phyloP scores from a whole-genome alignment of 2,888 invertebrate genomes.

The Sinodicranocentrus sp. region DNA sequence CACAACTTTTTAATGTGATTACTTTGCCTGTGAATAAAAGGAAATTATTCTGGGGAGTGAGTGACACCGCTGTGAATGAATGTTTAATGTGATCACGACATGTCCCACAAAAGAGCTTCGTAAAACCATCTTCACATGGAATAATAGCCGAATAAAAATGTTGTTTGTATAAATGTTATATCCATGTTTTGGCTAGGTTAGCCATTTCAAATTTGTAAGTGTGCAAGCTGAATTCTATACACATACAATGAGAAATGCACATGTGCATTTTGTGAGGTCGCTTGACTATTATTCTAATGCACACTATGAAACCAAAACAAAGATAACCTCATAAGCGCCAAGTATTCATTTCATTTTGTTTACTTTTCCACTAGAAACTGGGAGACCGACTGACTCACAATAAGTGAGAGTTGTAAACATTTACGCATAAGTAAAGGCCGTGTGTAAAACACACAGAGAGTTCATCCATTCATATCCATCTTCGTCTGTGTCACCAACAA shows the following conservation, averaged over 20 bases:
- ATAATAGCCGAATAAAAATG: neutral
- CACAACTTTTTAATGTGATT: slow-evolving; percentile 2
- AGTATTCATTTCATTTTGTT: no score
- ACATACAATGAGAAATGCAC: neutral
- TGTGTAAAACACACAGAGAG: neutral
- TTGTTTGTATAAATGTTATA: neutral
- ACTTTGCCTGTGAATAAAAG: slow-evolving; percentile 15
- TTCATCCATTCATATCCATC: neutral
- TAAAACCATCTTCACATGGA: slow-evolving; percentile 42
- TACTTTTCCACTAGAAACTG: no score
- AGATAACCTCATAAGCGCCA: no score
- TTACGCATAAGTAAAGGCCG: neutral
- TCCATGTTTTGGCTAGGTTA: neutral
- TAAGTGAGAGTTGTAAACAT: neutral
- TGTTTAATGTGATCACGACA: slow-evolving; percentile 52
- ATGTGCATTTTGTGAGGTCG: slow-evolving; percentile 16
- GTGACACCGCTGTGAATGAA: slow-evolving; percentile 58
- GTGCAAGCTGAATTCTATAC: no score
- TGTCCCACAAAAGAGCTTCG: slow-evolving; percentile 46
- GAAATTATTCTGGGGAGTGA: slow-evolving; percentile 29
- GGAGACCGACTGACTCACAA: neutral
- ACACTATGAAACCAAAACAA: no score
- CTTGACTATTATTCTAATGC: neutral
- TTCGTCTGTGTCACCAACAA: neutral
- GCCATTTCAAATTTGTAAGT: no score